phyloP scores from a whole-genome alignment of 2,888 invertebrate genomes.

The Lasioglossum vierecki region DNA sequence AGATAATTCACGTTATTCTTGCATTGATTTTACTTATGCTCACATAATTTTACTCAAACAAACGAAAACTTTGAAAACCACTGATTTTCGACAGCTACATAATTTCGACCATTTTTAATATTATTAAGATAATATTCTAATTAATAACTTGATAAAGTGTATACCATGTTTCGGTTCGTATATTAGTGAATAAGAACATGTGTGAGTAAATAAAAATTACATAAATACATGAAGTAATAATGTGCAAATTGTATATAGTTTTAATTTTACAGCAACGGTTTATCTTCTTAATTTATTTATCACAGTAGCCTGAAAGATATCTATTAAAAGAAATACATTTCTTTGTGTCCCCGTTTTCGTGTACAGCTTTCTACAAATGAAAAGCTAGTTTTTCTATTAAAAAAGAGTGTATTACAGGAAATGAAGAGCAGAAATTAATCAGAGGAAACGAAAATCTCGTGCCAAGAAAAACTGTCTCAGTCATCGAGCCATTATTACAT shows the following conservation, averaged over 20 bases:
- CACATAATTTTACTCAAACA: too few species aligned
- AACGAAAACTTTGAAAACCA: too few species aligned
- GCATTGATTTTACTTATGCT: too few species aligned
- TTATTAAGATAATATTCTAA: too few species aligned
- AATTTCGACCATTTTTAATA: too few species aligned
- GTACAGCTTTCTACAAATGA: background rate
- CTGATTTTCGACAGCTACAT: too few species aligned
- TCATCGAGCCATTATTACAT: slow-evolving; percentile 49
- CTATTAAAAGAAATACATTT: background rate
- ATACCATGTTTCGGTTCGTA: background rate
- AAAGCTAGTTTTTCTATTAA: background rate
- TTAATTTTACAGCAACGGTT: background rate
- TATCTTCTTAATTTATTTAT: background rate
- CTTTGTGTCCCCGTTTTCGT: background rate
- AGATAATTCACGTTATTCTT: too few species aligned
- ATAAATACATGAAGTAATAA: background rate
- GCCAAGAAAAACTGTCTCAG: slow-evolving; percentile 55
- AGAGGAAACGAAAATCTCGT: slow-evolving; percentile 31
- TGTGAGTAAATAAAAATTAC: background rate
- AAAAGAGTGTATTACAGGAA: background rate
- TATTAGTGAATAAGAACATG: background rate
- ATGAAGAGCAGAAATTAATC: slow-evolving; percentile 35
- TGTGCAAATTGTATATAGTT: too few species aligned
- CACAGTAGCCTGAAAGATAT: background rate
- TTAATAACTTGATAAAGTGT: too few species aligned